Percentiles rank a stretch among this genome's conserved stretches.
Conservation (phyloP, 2,888 invertebrate genomes). For the Ctena decussata region DNA sequence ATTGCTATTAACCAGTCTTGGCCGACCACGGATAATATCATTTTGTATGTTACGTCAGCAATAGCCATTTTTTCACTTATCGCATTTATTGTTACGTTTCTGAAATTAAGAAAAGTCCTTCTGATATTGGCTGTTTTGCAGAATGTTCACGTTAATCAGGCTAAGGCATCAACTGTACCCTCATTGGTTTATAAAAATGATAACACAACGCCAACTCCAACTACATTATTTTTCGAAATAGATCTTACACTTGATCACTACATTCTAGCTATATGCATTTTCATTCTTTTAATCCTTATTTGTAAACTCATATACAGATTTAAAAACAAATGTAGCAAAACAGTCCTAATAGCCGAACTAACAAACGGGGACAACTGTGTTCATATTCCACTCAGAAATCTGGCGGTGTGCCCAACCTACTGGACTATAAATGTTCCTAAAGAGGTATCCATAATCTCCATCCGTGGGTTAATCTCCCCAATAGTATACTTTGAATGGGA, state of each 20-base stretch:
- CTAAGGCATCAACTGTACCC: background rate
- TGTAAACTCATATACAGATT: background rate
- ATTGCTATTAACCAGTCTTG: conserved; percentile 19
- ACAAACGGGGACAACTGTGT: background rate
- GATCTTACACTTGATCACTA: background rate
- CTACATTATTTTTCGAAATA: background rate
- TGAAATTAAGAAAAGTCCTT: background rate
- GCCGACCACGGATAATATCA: conserved; percentile 10
- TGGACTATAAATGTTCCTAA: background rate
- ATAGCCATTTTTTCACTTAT: background rate
- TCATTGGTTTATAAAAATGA: background rate
- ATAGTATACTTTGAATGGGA: conserved; percentile 18
- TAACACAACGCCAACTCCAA: background rate
- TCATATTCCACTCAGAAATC: background rate
- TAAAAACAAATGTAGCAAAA: background rate
- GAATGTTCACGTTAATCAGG: background rate
- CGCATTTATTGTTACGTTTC: background rate
- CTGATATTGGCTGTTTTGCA: background rate
- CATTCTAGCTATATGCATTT: background rate
- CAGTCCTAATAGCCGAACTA: background rate
- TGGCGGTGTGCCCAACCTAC: background rate
- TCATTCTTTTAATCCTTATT: background rate
- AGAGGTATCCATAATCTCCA: background rate
- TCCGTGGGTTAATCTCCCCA: background rate
- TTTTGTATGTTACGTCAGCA: conserved; percentile 6